Conservation (phyloP, 2,797 vertebrate genomes). For the Lutjanus argentimaculatus region DNA sequence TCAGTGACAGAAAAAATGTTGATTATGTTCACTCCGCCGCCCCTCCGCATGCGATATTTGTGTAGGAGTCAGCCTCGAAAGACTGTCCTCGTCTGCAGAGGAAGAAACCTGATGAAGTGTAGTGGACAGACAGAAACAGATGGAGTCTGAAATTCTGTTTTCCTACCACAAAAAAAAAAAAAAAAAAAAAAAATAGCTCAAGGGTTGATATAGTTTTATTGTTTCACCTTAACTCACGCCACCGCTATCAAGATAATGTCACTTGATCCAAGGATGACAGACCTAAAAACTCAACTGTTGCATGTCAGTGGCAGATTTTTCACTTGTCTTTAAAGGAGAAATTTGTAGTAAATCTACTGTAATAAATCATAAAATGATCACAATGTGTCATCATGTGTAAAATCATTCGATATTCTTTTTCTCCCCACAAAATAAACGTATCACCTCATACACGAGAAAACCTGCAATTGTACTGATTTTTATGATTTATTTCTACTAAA, state of each 20-base stretch:
- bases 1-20: constrained; percentile 29
- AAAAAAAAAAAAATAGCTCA: neutral
- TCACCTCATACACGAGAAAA: neutral
- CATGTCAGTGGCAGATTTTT: neutral
- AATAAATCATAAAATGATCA: too few species aligned
- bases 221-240: neutral
- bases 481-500: neutral
- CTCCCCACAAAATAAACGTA: neutral
- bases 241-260: neutral
- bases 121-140: constrained; percentile 8
- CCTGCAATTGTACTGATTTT: neutral
- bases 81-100: constrained; percentile 25
- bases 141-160: constrained; percentile 18
- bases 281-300: neutral
- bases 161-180: neutral
- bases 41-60: constrained; percentile 24
- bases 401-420: neutral
- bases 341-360: too few species aligned
- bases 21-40: constrained; percentile 22
- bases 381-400: neutral
- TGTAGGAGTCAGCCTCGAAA: constrained; percentile 17
- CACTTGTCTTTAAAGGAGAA: neutral
- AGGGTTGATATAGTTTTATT: neutral
- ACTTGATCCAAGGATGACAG: neutral
- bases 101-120: constrained; percentile 18